A percentile compares a stretch with the other conserved stretches of the same genome.
phyloP scores from a whole-genome alignment of 2,888 invertebrate species.

The Resseliella maxima region DNA sequence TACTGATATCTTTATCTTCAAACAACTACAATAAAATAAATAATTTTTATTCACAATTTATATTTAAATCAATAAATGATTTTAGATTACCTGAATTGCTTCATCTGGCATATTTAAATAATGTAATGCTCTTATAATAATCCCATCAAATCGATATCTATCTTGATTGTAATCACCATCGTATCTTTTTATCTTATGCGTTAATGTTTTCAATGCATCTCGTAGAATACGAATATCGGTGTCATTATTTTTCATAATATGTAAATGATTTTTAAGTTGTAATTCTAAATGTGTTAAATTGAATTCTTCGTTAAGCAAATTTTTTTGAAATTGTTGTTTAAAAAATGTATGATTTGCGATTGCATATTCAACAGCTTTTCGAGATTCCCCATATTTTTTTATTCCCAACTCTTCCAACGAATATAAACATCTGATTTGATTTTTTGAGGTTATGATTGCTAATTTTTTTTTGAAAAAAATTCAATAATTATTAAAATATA shows the following conservation, averaged over 20 bases:
- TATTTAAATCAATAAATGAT: neutral
- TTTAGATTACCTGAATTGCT: neutral
- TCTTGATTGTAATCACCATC: neutral
- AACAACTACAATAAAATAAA: neutral
- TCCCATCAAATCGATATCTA: neutral
- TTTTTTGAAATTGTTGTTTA: neutral
- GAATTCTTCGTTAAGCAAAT: neutral
- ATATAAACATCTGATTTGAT: neutral
- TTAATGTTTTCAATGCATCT: neutral
- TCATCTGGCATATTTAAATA: neutral
- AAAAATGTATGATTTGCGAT: slow-evolving; percentile 18
- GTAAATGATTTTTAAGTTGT: neutral
- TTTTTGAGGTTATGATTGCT: neutral
- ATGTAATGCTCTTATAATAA: neutral
- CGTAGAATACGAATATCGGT: neutral
- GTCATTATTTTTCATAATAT: neutral
- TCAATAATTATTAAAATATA: neutral
- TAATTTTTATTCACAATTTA: neutral
- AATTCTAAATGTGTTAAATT: neutral
- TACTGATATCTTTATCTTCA: neutral
- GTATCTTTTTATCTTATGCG: neutral
- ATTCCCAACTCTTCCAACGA: neutral
- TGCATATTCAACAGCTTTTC: neutral
- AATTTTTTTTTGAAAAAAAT: neutral
- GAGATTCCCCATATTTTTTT: neutral